Evolutionary conservation across 1,140 invertebrate genomes (phyloP).

Genomic region (Leptinotarsa texana): DNA sequence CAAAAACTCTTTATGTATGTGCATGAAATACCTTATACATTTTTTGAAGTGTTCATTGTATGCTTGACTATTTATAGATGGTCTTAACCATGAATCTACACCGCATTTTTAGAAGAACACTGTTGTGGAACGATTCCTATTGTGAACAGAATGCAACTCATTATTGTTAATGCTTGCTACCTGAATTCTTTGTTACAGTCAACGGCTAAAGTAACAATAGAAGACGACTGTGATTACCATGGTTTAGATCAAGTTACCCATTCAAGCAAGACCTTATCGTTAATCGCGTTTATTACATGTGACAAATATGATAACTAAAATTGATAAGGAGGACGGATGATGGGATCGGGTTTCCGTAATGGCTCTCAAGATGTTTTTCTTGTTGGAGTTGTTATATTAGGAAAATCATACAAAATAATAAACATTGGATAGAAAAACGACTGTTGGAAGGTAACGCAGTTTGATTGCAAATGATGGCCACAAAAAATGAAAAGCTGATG

Average conservation of each 20-base stretch:
- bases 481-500: too few species aligned
- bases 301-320: not conserved
- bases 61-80: not conserved
- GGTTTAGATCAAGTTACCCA: conserved; percentile 16
- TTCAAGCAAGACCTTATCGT: conserved; percentile 1
- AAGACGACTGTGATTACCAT: not conserved
- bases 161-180: conserved; percentile 11
- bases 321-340: not conserved
- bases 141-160: conserved; percentile 10
- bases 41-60: not conserved
- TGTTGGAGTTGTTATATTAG: too few species aligned
- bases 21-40: not conserved
- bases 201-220: conserved; percentile 10
- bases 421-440: too few species aligned
- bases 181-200: conserved; percentile 20
- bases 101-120: not conserved
- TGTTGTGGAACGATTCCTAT: conserved; percentile 9
- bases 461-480: too few species aligned
- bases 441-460: too few species aligned
- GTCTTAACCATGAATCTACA: not conserved
- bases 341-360: not conserved
- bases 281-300: conserved; percentile 15
- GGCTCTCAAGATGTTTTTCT: not conserved
- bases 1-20: too few species aligned
- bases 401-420: too few species aligned